Evolutionary conservation across 1,140 invertebrate genomes (phyloP).

Genomic region (Triops longicaudatus): DNA sequence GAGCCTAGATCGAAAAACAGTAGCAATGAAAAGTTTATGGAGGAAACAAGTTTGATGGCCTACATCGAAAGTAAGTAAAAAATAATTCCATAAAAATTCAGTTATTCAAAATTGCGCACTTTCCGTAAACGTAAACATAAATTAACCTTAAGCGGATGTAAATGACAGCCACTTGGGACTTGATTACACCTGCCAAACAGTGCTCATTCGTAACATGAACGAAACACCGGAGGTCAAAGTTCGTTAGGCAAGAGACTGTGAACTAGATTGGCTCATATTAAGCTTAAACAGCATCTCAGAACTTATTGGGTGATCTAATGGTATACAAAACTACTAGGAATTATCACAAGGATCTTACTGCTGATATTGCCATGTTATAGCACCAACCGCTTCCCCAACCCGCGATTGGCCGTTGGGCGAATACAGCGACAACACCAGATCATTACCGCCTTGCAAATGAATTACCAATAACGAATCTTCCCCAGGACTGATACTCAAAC

Average conservation of each 20-base stretch:
- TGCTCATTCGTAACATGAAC: no score
- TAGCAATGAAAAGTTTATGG: no score
- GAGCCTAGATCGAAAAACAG: constrained; percentile 41
- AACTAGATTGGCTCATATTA: background rate
- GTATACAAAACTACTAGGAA: constrained; percentile 10
- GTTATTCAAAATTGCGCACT: no score
- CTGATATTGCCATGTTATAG: constrained; percentile 60
- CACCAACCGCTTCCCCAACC: constrained; percentile 77
- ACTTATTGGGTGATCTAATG: background rate
- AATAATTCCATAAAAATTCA: constrained; percentile 31
- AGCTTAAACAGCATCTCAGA: background rate
- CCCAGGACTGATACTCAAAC: constrained; percentile 67
- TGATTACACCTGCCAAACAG: no score
- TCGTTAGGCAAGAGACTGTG: no score
- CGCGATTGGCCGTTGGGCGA: constrained; percentile 41
- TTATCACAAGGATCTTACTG: constrained; percentile 47
- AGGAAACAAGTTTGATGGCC: no score
- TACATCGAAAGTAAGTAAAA: no score
- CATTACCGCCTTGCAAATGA: constrained; percentile 78
- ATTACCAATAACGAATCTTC: constrained; percentile 82
- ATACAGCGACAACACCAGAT: constrained; percentile 78
- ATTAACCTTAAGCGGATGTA: no score
- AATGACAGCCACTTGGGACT: no score
- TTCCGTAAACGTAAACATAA: no score
- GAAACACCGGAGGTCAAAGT: no score